A percentile compares a stretch with the other conserved stretches of the same genome.
Conservation (phyloP, 2,888 invertebrate genomes). For the Nephrotoma appendiculata region DNA sequence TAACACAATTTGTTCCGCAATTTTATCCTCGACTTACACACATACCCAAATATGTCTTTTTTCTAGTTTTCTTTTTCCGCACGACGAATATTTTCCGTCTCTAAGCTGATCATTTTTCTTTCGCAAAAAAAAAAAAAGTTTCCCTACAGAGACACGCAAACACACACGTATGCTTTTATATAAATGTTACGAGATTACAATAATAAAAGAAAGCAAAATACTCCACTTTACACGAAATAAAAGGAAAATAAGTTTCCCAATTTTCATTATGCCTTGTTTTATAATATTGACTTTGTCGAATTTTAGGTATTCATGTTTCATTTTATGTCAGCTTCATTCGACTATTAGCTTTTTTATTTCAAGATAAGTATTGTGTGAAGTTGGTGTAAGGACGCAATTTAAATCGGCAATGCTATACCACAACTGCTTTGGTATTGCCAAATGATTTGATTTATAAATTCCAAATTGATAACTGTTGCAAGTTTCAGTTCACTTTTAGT, state of each 20-base stretch:
- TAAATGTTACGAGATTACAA: not conserved
- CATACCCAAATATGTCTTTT: not conserved
- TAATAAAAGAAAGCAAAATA: not conserved
- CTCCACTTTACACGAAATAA: not conserved
- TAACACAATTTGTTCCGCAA: not conserved
- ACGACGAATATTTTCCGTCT: not conserved
- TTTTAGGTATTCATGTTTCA: not conserved
- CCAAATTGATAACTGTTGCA: too few species aligned
- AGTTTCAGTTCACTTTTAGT: too few species aligned
- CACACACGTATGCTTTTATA: not conserved
- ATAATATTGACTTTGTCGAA: not conserved
- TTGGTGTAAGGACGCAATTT: too few species aligned
- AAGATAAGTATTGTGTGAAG: too few species aligned
- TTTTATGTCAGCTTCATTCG: not conserved
- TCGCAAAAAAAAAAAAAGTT: not conserved
- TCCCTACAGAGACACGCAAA: not conserved
- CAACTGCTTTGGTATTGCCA: too few species aligned
- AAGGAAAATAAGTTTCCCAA: not conserved
- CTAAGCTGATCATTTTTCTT: not conserved
- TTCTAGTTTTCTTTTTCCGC: not conserved
- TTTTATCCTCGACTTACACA: not conserved
- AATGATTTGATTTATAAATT: too few species aligned
- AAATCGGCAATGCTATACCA: too few species aligned
- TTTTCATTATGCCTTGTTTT: not conserved
- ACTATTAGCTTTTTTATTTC: too few species aligned